phyloP scores from a whole-genome alignment of 2,113 vertebrate species.

The Cheirogaleus medius region DNA sequence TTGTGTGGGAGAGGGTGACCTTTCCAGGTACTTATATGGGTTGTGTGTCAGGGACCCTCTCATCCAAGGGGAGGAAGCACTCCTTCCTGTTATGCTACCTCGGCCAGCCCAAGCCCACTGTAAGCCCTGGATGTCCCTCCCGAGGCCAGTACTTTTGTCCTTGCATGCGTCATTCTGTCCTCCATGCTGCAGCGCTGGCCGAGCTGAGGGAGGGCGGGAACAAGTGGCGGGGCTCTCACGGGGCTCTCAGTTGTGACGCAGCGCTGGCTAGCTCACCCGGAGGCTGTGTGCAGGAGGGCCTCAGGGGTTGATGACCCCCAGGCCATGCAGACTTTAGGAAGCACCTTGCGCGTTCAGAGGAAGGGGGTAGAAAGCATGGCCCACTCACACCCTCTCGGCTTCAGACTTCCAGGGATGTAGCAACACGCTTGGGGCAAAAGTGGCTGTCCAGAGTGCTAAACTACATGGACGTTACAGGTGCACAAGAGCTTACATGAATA shows the following conservation, averaged over 20 bases:
- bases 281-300: slow-evolving; percentile 19
- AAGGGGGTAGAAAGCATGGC: too few relatives aligned
- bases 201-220: not conserved
- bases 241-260: not conserved
- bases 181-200: not conserved
- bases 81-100: slow-evolving; percentile 76
- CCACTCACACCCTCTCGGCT: not conserved
- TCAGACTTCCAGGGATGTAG: not conserved
- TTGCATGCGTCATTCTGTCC: not conserved
- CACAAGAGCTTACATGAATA: too few relatives aligned
- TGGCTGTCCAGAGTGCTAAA: not conserved
- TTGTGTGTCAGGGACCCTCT: slow-evolving; percentile 16
- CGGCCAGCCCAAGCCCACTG: not conserved
- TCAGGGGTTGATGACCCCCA: not conserved
- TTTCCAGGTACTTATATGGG: slow-evolving; percentile 42
- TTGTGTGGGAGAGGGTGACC: not conserved
- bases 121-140: slow-evolving; percentile 50
- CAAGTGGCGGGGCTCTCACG: not conserved
- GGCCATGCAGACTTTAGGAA: not conserved
- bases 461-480: fast-evolving
- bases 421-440: fast-evolving
- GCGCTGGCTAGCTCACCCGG: not conserved
- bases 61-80: slow-evolving; percentile 55
- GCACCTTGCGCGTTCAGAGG: not conserved
- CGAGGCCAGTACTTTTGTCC: not conserved